Conservation (phyloP, 2,888 invertebrate genomes). For the Nephrotoma appendiculata region DNA sequence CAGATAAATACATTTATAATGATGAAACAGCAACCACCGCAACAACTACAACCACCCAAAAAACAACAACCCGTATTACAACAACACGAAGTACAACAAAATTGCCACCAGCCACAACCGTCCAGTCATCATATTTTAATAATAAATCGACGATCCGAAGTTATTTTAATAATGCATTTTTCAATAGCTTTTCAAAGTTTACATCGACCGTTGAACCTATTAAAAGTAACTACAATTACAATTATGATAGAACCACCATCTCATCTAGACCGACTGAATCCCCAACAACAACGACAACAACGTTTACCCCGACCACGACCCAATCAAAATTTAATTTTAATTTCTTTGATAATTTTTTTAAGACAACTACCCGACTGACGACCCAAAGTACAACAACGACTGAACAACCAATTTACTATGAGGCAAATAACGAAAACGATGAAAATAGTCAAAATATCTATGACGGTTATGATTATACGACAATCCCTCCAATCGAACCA, state of each 20-base stretch:
- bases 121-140: slow-evolving; percentile 12
- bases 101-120: slow-evolving; percentile 17
- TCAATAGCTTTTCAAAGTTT: slow-evolving; percentile 4
- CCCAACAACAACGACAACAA: background rate
- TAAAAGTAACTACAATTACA: slow-evolving; percentile 13
- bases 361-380: slow-evolving; percentile 4
- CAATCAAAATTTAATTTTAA: slow-evolving; percentile 4
- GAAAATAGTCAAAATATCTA: slow-evolving; percentile 13
- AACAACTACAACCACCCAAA: slow-evolving; percentile 7
- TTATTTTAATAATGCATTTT: slow-evolving; percentile 8
- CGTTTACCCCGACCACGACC: slow-evolving; percentile 12
- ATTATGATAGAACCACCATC: slow-evolving; percentile 8
- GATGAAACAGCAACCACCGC: slow-evolving; percentile 2
- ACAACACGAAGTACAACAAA: slow-evolving; percentile 19
- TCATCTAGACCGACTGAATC: slow-evolving; percentile 6
- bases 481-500: slow-evolving; percentile 13
- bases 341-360: slow-evolving; percentile 5
- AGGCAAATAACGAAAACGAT: background rate
- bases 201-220: background rate
- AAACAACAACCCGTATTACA: slow-evolving; percentile 3
- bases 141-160: slow-evolving; percentile 10
- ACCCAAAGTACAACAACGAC: slow-evolving; percentile 17
- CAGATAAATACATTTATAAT: slow-evolving; percentile 1
- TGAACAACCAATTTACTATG: background rate
- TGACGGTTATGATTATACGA: slow-evolving; percentile 14